Evolutionary conservation across 2,797 vertebrate genomes (phyloP), one percentile per base, ranked within the genome.

Genomic region (Mycteria americana): DNA sequence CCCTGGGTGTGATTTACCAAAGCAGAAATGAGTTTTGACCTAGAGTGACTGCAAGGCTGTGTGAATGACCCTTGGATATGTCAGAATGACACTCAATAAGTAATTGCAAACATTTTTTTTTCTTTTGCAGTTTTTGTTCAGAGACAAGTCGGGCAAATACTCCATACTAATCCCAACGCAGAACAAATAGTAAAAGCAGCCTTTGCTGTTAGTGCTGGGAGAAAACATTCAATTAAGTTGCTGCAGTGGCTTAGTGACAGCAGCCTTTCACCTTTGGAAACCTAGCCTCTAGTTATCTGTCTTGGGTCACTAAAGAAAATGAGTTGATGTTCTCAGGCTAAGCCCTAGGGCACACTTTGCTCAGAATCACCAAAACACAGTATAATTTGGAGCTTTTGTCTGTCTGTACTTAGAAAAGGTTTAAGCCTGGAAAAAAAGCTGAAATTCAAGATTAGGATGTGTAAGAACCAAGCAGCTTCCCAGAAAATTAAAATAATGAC

Each of bases 191-290:
- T 87, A 86, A 96, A 96, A 91, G 86, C 79, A 90, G 60, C n/a
- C 79, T 89, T 88, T 73, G 78, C 83, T 86, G 75, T 56, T 78
- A 81, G 81, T 74, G 84, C 62, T 89, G 87, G 77, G 92, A 96
- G 90, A 96, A 97, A 97, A 95, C 92, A 95, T 95, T 95, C 91
- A 97, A 94, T 96, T 97, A 95, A 97, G 90, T 93, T 93, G 89
- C 90, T 88, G 92, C 60, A 93, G 85, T 92, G 86, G 81, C 94
- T 96, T 96, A 93, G 82, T 95, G 91, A 96, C 90, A 95, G 93
- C 89, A 96, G 88, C 93, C 89, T 96, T 96, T 94, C 89, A 97
- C 90, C 96, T 97, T 13, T 91, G 87, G 88, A 64, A 95, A 92
- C 56, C 84, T 53, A 89, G 83, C 77, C 72, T 67, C 92, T 91